Evolutionary conservation across 2,113 vertebrate species (phyloP).

Genomic region (Aythya baeri): DNA sequence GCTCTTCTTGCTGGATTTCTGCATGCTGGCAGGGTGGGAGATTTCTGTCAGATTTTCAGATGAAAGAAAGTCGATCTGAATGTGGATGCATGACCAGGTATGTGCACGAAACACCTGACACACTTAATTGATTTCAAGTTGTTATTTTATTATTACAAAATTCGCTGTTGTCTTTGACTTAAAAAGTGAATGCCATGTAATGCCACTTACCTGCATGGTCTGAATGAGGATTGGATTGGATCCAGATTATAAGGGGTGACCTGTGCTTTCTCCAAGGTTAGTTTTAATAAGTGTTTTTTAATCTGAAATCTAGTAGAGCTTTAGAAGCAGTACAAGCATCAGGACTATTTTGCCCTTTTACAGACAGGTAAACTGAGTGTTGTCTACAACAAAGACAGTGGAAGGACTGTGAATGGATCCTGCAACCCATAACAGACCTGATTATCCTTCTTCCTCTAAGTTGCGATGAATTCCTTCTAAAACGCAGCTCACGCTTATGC

Average conservation of each 20-base stretch:
- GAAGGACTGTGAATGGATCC: constrained; percentile 6
- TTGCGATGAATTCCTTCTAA: background rate
- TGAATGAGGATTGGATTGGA: background rate
- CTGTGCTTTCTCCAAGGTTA: background rate
- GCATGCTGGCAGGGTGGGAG: background rate
- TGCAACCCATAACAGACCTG: background rate
- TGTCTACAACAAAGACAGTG: background rate
- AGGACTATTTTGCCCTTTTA: background rate
- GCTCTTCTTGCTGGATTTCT: rapidly evolving
- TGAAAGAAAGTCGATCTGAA: background rate
- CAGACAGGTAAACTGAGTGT: background rate
- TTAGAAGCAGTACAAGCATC: background rate
- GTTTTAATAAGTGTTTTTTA: background rate
- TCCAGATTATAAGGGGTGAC: background rate
- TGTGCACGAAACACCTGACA: background rate
- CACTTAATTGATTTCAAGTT: rapidly evolving
- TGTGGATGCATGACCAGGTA: rapidly evolving
- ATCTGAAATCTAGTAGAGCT: background rate
- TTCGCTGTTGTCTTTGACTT: background rate
- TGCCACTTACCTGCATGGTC: background rate
- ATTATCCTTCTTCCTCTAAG: background rate
- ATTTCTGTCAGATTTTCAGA: background rate
- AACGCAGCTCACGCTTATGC: background rate
- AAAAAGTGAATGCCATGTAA: background rate
- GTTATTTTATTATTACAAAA: background rate